Conservation (phyloP, 2,797 vertebrate species). For the Hydrolagus colliei region DNA sequence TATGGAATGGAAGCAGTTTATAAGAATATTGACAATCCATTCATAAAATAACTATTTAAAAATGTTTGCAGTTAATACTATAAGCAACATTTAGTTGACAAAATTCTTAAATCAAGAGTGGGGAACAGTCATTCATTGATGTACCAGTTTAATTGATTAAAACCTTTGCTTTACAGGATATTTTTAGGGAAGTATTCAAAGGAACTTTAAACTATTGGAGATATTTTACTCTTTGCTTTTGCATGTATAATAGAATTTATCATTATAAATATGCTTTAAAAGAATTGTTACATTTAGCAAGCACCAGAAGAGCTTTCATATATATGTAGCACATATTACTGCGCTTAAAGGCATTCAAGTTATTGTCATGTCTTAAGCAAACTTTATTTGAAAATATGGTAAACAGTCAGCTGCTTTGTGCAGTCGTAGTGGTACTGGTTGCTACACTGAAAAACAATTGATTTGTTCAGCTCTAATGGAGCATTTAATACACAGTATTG, state of each 20-base stretch:
- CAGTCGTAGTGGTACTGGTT: slow-evolving; percentile 54
- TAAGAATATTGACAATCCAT: background rate
- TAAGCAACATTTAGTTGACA: background rate
- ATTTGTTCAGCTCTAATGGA: slow-evolving; percentile 45
- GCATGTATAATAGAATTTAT: too few species aligned
- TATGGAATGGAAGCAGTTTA: slow-evolving; percentile 6
- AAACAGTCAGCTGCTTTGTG: slow-evolving; percentile 36
- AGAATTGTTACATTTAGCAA: too few species aligned
- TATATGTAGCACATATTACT: too few species aligned
- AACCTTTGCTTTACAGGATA: background rate
- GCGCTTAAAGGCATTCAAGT: too few species aligned
- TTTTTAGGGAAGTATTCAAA: background rate
- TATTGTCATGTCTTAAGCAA: background rate
- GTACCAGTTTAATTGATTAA: background rate
- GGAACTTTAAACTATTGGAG: background rate
- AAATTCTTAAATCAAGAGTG: background rate
- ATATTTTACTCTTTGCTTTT: too few species aligned
- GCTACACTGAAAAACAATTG: slow-evolving; percentile 40
- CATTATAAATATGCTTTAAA: too few species aligned
- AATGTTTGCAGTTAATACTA: background rate
- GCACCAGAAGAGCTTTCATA: too few species aligned
- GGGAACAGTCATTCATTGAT: background rate
- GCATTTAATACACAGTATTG: slow-evolving; percentile 45
- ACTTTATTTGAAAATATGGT: background rate
- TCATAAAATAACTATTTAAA: background rate